Base-by-base conservation (phyloP, 2,888 invertebrate species). In the Phrixothrix hirtus region DNA sequence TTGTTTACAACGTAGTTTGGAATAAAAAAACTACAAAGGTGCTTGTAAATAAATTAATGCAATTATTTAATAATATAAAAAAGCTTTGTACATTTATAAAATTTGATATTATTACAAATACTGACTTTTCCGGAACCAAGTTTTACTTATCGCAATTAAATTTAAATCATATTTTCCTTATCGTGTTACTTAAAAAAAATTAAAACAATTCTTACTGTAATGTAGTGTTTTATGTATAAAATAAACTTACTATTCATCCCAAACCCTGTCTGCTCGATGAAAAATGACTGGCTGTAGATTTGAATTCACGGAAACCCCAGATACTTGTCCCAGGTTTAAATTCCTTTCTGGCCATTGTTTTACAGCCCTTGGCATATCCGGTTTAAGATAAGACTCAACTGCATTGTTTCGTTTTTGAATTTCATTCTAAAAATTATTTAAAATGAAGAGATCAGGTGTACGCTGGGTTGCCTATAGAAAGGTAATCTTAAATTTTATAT, bases 281-380 rank as follows among this genome's bases (percentile, higher is more conserved):
- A 95, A 93, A 56, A 95, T 83, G 39, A 92, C 86, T 1, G 93
- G 86, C 65, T 89, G 86, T 12, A 89, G 87, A 39, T 83, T 78
- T 2, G 83, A 83, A 74, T 92, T 90, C 26, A 92, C 87, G 6
- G 91, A 85, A n/a, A 95, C 85, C 5, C 90, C 91, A 17, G 88
- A 85, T 52, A 95, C 86, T 78, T 95, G 91, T 2, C 95, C 94
- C 21, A 94, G 79, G 61, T 83, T 81, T 31, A 84, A 64, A 0
- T 80, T 78, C 57, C 79, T 79, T 57, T 79, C 78, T 0, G 84
- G 83, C 84, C 84, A 84, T 60, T 74, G 71, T 55, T 71, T 66
- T 1, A 87, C 83, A 61, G 83, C 83, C 66, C 82, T 81, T 1
- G 87, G 87, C 59, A 84, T 80, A 63, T 85, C 83, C 4, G 86